These are phyloP conservation scores for Spilarctia lutea DNA, from an alignment of 2,888 invertebrate genomes.

Conservation along the genomic window DNA sequence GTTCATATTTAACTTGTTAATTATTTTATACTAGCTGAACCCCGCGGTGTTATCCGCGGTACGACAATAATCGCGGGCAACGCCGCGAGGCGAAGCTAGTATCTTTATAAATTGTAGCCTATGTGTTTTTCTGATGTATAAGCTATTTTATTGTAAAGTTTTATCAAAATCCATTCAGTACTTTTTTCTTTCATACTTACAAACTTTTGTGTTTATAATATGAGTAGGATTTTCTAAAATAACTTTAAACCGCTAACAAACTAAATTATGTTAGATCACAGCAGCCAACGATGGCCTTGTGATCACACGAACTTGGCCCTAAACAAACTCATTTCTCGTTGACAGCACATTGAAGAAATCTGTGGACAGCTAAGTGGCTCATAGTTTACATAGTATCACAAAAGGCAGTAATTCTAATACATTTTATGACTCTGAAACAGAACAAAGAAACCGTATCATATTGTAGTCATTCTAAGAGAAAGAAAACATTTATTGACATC, in stretches of 20 bases:
- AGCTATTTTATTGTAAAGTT: too few species aligned
- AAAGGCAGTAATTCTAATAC: not conserved
- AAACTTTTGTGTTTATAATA: too few species aligned
- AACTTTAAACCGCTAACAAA: not conserved
- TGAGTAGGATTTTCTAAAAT: not conserved
- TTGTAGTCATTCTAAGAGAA: not conserved
- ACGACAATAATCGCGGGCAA: too few species aligned
- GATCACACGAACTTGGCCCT: not conserved
- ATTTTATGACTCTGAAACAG: not conserved
- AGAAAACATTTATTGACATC: not conserved
- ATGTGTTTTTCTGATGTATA: too few species aligned
- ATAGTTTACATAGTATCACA: not conserved
- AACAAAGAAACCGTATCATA: not conserved
- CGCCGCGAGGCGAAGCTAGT: too few species aligned
- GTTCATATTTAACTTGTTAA: not conserved
- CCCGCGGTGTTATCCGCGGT: too few species aligned
- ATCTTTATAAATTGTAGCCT: too few species aligned
- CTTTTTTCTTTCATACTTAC: too few species aligned
- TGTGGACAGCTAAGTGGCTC: not conserved
- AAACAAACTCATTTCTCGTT: not conserved
- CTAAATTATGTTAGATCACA: not conserved
- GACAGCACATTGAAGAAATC: not conserved
- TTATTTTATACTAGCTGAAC: too few species aligned
- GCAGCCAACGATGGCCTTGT: not conserved
- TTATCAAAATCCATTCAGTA: too few species aligned